Conservation (phyloP, 2,113 vertebrate species). For the Dolichallabes microphthalmus region DNA sequence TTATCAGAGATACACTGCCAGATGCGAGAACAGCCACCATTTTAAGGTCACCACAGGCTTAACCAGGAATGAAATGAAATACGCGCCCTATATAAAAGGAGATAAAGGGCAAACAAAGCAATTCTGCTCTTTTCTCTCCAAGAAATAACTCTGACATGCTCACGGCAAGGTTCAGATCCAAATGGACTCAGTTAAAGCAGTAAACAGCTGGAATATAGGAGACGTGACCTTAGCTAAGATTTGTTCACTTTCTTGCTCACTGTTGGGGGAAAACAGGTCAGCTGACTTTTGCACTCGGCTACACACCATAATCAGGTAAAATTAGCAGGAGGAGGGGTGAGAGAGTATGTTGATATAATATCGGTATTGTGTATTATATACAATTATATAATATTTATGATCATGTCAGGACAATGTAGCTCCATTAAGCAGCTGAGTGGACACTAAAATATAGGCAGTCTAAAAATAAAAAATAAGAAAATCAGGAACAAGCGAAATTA, state of each 20-base stretch:
- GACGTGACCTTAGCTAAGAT: conserved; percentile 32
- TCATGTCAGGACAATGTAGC: not conserved
- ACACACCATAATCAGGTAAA: not conserved
- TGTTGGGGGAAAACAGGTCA: not conserved
- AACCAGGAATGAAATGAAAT: conserved; percentile 53
- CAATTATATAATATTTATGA: not conserved
- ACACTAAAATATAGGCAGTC: not conserved
- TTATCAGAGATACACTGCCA: conserved; percentile 31
- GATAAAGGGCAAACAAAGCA: conserved; percentile 47
- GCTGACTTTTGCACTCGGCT: not conserved
- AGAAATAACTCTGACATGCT: conserved; percentile 43
- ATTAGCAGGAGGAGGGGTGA: not conserved
- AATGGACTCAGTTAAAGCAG: conserved; percentile 9
- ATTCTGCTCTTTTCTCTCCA: conserved; percentile 38
- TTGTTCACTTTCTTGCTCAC: not conserved
- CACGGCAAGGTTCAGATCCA: not conserved
- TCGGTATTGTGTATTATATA: not conserved
- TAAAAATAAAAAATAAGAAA: not conserved
- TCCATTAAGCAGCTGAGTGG: not conserved
- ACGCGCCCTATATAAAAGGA: conserved; percentile 32
- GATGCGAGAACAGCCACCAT: conserved; percentile 46
- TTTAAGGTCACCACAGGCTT: conserved; percentile 53
- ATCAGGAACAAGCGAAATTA: not conserved
- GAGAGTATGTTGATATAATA: not conserved
- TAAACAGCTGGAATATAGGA: not conserved